These are phyloP conservation scores for Zeugodacus cucurbitae DNA, from an alignment of 1,140 invertebrate genomes.

Conservation along the genomic window DNA sequence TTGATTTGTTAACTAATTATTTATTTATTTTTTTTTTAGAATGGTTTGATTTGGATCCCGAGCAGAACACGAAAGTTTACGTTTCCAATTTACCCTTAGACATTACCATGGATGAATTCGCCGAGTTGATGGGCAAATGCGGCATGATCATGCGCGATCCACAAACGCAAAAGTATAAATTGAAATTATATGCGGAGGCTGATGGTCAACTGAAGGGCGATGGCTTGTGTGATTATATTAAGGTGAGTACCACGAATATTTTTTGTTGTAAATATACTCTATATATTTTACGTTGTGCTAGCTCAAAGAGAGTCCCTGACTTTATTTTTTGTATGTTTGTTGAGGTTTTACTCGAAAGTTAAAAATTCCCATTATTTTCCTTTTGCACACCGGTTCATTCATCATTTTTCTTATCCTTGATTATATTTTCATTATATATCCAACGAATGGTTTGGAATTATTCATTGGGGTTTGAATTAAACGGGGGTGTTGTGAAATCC, in stretches of 20 bases:
- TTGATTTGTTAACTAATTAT: not conserved
- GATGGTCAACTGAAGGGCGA: constrained; percentile 93
- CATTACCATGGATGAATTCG: constrained; percentile 89
- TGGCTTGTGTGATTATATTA: constrained; percentile 96
- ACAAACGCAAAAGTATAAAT: constrained; percentile 84
- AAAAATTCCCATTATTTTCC: no score
- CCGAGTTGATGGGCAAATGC: constrained; percentile 94
- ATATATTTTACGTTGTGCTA: no score
- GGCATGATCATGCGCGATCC: constrained; percentile 94
- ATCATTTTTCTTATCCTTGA: no score
- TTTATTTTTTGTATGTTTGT: no score
- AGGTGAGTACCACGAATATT: constrained; percentile 69
- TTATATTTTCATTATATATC: no score
- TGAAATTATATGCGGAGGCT: constrained; percentile 92
- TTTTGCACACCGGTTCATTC: no score
- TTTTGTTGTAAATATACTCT: no score
- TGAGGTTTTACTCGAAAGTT: no score
- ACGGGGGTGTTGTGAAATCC: no score
- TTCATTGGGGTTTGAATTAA: no score
- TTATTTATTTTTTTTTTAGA: constrained; percentile 60
- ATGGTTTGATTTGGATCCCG: constrained; percentile 95
- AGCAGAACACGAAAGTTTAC: constrained; percentile 97
- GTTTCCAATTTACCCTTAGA: constrained; percentile 92
- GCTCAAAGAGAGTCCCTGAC: no score
- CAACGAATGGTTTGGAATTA: no score